phyloP scores from a whole-genome alignment of 2,113 vertebrate genomes.

The Megalops atlanticus region DNA sequence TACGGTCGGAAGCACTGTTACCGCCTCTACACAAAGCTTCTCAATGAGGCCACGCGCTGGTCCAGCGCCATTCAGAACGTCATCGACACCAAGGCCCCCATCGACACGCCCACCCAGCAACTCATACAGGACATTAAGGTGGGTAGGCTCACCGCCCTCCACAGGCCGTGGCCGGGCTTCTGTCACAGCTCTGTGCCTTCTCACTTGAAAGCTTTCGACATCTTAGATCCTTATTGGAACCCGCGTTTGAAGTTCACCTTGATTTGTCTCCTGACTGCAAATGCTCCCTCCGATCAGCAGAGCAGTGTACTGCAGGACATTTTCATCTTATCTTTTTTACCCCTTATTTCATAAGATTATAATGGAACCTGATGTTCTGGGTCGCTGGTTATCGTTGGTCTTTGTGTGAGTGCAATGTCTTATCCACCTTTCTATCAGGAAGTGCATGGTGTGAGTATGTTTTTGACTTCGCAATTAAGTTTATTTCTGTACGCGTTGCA shows the following conservation, averaged over 20 bases:
- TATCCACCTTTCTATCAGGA: not conserved
- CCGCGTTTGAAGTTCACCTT: too few species aligned
- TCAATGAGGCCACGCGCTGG: slow-evolving; percentile 92
- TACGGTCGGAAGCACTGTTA: slow-evolving; percentile 95
- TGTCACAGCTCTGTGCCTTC: too few species aligned
- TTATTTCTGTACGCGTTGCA: not conserved
- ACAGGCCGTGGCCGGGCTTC: too few species aligned
- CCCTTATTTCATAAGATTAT: too few species aligned
- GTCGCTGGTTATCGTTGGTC: not conserved
- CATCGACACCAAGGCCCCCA: slow-evolving; percentile 89
- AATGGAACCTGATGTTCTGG: not conserved
- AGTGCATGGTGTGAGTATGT: not conserved
- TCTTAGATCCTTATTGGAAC: too few species aligned
- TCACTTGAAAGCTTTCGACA: not conserved
- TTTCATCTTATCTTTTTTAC: too few species aligned
- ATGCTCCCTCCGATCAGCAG: too few species aligned
- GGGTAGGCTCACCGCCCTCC: not conserved
- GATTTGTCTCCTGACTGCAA: too few species aligned
- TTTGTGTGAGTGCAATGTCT: not conserved
- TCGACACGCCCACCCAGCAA: slow-evolving; percentile 95
- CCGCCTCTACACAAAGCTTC: slow-evolving; percentile 87
- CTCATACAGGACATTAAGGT: slow-evolving; percentile 97
- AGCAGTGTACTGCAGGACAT: too few species aligned
- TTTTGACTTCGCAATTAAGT: not conserved
- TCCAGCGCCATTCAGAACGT: slow-evolving; percentile 89